phyloP scores from a whole-genome alignment of 2,797 vertebrate species.

The Micromesistius poutassou region DNA sequence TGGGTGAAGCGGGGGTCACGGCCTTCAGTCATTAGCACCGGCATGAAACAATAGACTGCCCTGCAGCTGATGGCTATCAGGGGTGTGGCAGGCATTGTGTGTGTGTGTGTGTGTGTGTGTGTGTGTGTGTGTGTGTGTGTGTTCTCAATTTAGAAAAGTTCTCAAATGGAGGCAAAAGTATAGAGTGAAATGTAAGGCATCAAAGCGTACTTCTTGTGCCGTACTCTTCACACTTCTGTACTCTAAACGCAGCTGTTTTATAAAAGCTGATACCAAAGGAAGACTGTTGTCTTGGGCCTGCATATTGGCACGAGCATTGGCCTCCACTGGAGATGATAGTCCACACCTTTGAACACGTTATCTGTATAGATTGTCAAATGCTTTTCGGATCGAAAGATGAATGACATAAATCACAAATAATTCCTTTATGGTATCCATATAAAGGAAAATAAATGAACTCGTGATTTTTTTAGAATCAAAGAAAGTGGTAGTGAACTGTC shows the following conservation, averaged over 20 bases:
- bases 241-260: too few species aligned
- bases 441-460: too few species aligned
- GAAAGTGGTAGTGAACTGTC: not conserved
- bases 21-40: constrained; percentile 69
- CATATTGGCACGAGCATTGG: too few species aligned
- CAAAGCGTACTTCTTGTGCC: not conserved
- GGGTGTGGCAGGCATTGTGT: constrained; percentile 32
- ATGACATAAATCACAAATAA: not conserved
- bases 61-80: constrained; percentile 64
- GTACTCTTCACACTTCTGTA: not conserved
- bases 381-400: too few species aligned
- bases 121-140: not conserved
- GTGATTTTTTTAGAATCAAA: not conserved
- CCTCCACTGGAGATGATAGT: too few species aligned
- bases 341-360: too few species aligned
- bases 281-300: not conserved
- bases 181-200: not conserved
- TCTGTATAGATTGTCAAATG: too few species aligned
- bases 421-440: not conserved
- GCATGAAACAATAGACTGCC: constrained; percentile 68
- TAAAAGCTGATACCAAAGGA: not conserved
- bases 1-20: constrained; percentile 59
- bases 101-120: constrained; percentile 30
- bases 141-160: not conserved
- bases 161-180: not conserved